Conservation (phyloP, 2,888 invertebrate genomes). For the Xanthia togata region DNA sequence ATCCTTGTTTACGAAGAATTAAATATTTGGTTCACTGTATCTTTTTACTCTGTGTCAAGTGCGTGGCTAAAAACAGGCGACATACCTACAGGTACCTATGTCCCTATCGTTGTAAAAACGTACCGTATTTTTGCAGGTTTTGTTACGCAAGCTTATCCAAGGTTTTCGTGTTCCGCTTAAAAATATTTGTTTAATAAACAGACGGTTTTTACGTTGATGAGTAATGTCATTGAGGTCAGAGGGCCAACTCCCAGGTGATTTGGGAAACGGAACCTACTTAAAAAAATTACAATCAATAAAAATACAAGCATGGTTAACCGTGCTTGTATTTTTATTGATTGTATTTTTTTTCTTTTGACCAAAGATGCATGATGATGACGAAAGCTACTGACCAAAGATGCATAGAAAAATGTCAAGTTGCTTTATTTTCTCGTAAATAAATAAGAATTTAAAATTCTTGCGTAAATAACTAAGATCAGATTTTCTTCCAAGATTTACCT, state of each 20-base stretch:
- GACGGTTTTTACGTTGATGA: conserved; percentile 32
- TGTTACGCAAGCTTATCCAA: conserved; percentile 66
- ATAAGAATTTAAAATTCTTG: background rate
- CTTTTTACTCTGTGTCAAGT: conserved; percentile 6
- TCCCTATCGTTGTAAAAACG: conserved; percentile 58
- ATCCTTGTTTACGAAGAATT: no score
- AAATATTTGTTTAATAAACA: conserved; percentile 53
- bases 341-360: no score
- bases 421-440: background rate
- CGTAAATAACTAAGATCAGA: conserved; percentile 13
- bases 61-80: conserved; percentile 57
- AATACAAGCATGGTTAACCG: conserved; percentile 5
- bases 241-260: conserved; percentile 45
- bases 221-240: conserved; percentile 38
- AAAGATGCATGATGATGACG: no score
- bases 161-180: conserved; percentile 40
- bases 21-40: conserved; percentile 21
- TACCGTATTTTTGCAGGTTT: conserved; percentile 68
- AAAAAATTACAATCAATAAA: conserved; percentile 35
- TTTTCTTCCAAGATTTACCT: conserved; percentile 11
- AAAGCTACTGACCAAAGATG: conserved; percentile 12
- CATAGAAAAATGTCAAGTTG: background rate
- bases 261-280: conserved; percentile 25
- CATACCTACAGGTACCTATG: conserved; percentile 44
- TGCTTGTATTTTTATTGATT: no score